Conservation (phyloP, 2,113 vertebrate species). For the Dinomys branickii region DNA sequence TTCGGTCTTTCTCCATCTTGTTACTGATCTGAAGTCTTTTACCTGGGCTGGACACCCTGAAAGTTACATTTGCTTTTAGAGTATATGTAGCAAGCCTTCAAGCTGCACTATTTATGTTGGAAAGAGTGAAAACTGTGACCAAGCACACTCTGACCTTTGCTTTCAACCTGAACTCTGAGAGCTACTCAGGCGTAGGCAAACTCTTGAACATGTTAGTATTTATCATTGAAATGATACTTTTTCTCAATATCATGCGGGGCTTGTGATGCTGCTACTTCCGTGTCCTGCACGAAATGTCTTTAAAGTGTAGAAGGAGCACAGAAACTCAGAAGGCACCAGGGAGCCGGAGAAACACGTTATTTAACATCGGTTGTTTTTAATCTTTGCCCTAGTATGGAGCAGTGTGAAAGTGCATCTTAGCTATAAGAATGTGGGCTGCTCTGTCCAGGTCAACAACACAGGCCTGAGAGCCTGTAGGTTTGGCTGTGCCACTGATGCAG, state of each 20-base stretch:
- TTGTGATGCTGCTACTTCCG: neutral
- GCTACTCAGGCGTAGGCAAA: slow-evolving; percentile 10
- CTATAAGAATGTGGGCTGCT: rapidly evolving
- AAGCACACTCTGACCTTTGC: slow-evolving; percentile 39
- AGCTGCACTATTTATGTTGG: neutral
- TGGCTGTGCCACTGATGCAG: rapidly evolving
- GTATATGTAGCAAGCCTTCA: rapidly evolving
- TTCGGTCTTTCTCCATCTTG: rapidly evolving
- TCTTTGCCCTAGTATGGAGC: rapidly evolving
- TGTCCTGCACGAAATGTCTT: neutral
- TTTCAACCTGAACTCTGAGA: slow-evolving; percentile 29
- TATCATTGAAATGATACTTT: neutral
- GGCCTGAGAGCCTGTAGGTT: rapidly evolving
- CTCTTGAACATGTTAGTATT: neutral
- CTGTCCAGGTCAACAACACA: rapidly evolving
- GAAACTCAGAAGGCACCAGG: rapidly evolving
- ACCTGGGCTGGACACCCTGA: rapidly evolving
- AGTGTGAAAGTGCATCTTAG: neutral
- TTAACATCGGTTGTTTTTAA: neutral
- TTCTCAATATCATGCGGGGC: neutral
- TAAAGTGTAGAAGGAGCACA: neutral
- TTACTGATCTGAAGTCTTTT: too few relatives aligned
- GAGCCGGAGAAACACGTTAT: rapidly evolving
- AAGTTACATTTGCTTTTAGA: neutral
- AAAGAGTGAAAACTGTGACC: neutral